Evolutionary conservation across 2,113 vertebrate species (phyloP).

Genomic region (Hypomesus transpacificus): DNA sequence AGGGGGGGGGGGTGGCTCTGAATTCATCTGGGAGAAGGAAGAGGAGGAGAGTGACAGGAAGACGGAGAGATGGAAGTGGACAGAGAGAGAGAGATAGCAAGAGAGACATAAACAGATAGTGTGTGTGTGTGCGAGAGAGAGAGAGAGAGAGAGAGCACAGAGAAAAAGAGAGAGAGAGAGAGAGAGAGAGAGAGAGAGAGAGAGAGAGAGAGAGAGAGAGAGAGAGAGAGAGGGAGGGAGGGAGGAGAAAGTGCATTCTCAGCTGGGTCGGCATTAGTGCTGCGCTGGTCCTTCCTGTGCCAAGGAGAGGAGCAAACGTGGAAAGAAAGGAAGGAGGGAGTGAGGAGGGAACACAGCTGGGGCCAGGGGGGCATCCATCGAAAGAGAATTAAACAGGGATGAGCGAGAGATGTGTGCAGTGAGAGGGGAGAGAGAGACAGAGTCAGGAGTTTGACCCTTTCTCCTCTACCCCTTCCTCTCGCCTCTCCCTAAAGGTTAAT

Average conservation of each 20-base stretch:
- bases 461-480: conserved; percentile 25
- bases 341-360: conserved; percentile 25
- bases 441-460: conserved; percentile 31
- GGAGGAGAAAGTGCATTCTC: conserved; percentile 38
- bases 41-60: too few species aligned
- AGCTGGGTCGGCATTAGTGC: conserved; percentile 50
- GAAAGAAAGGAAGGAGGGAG: conserved; percentile 7
- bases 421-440: conserved; percentile 20
- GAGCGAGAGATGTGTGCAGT: conserved; percentile 4
- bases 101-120: neutral
- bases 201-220: conserved; percentile 1
- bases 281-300: conserved; percentile 49
- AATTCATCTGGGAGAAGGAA: conserved; percentile 15
- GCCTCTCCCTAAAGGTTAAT: conserved; percentile 56
- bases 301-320: conserved; percentile 44
- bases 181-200: neutral
- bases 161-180: neutral
- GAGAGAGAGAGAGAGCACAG: neutral
- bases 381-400: conserved; percentile 40
- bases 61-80: too few species aligned
- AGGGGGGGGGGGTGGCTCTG: conserved; percentile 14
- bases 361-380: conserved; percentile 41
- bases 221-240: conserved; percentile 17
- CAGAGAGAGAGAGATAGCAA: conserved; percentile 16
- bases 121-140: neutral